A percentile compares a stretch with the other conserved stretches of the same genome.
Evolutionary conservation across 1,140 invertebrate species (phyloP).

Genomic region (Rhopalosiphum padi): DNA sequence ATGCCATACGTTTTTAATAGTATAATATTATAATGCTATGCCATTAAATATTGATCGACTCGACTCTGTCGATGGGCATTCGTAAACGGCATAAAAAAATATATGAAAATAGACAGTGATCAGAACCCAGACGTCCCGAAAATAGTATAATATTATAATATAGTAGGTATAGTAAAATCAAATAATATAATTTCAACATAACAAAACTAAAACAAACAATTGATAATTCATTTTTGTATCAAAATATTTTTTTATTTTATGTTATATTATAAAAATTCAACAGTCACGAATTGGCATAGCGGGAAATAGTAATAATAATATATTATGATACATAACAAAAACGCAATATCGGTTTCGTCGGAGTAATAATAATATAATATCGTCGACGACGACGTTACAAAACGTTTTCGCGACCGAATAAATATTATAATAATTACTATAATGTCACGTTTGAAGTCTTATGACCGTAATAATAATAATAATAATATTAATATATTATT

Average conservation of each 20-base stretch:
- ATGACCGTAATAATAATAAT: neutral
- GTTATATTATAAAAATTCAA: conserved; percentile 15
- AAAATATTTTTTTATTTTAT: neutral
- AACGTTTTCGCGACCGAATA: neutral
- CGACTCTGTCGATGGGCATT: neutral
- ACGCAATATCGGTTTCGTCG: neutral
- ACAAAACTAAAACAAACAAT: neutral
- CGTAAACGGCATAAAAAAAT: too few species aligned
- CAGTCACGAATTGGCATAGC: neutral
- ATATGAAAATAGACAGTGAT: neutral
- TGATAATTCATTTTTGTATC: neutral
- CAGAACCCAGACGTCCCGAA: neutral
- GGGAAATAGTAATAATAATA: neutral
- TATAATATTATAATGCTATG: neutral
- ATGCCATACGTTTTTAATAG: neutral
- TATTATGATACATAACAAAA: neutral
- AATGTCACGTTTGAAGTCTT: neutral
- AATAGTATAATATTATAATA: neutral
- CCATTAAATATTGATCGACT: neutral
- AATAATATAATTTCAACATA: neutral
- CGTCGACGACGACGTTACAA: neutral
- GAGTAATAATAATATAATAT: neutral
- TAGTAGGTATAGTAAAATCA: neutral
- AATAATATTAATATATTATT: neutral
- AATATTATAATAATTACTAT: neutral